These are phyloP conservation scores for Micronycteris hirsuta DNA, from an alignment of 2,113 vertebrate genomes.

Conservation along the genomic window DNA sequence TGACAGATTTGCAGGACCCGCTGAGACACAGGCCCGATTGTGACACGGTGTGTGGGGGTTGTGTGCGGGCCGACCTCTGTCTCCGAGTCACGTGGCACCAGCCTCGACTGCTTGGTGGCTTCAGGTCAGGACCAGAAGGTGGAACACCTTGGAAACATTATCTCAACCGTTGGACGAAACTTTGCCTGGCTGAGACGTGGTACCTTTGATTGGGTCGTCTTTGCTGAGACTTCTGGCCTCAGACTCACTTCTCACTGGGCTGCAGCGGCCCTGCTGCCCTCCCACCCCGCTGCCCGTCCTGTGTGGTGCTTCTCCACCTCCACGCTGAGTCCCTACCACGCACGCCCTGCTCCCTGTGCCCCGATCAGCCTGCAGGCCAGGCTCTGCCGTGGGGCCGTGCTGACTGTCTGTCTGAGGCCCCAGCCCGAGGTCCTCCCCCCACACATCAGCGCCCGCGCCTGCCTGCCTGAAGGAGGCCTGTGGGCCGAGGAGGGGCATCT, in stretches of 20 bases:
- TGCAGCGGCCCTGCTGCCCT: background rate
- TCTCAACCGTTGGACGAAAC: background rate
- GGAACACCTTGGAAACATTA: background rate
- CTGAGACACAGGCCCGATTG: background rate
- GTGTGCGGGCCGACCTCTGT: background rate
- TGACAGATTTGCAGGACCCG: background rate
- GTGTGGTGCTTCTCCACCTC: background rate
- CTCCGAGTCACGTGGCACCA: background rate
- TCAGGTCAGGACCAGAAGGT: background rate
- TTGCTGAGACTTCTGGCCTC: background rate
- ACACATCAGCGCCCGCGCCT: background rate
- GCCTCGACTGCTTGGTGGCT: rapidly evolving
- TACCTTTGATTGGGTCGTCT: background rate
- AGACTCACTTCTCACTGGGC: rapidly evolving
- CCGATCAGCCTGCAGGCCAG: background rate
- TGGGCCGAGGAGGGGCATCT: background rate
- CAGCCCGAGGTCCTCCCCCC: background rate
- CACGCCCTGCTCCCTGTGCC: rapidly evolving
- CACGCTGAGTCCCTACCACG: rapidly evolving
- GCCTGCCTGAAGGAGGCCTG: background rate
- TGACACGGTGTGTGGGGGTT: background rate
- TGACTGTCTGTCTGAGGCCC: background rate
- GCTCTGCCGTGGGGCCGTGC: background rate
- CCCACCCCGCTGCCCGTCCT: no score
- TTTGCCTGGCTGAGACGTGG: background rate